A percentile compares a stretch with the other conserved stretches of the same genome.
Evolutionary conservation across 2,797 vertebrate species (phyloP).

Genomic region (Florisuga fusca): DNA sequence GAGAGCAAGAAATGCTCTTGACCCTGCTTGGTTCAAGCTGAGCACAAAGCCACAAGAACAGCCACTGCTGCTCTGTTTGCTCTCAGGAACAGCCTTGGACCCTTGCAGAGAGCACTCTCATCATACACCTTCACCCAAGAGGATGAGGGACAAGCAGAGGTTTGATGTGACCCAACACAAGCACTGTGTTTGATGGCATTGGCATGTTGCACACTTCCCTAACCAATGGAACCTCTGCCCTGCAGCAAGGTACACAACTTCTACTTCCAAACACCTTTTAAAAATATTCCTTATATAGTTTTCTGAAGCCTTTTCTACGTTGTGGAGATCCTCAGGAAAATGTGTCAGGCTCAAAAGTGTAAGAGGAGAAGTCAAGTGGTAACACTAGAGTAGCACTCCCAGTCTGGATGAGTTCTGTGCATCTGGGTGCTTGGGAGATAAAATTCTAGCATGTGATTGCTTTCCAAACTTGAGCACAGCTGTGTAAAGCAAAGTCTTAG

Average conservation of each 20-base stretch:
- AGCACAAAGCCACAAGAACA: not conserved
- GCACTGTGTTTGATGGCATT: too few relatives aligned
- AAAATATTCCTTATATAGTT: not conserved
- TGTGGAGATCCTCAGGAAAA: not conserved
- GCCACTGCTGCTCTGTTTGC: not conserved
- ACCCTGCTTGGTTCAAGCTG: not conserved
- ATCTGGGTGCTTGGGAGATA: not conserved
- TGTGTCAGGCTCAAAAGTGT: not conserved
- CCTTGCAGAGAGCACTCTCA: not conserved
- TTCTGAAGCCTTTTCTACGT: not conserved
- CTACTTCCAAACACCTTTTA: not conserved
- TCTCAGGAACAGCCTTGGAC: not conserved
- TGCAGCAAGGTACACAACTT: not conserved
- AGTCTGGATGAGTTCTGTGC: not conserved
- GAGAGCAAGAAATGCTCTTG: not conserved
- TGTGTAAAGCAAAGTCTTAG: not conserved
- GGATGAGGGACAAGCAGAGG: not conserved
- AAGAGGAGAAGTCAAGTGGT: not conserved
- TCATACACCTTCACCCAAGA: not conserved
- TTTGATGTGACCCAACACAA: too few relatives aligned
- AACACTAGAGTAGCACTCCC: not conserved
- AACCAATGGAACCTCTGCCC: not conserved
- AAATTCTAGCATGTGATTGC: not conserved
- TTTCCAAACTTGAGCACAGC: not conserved
- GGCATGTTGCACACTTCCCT: rapidly evolving